phyloP scores from a whole-genome alignment of 1,140 invertebrate species.

The Drosophila ambigua region DNA sequence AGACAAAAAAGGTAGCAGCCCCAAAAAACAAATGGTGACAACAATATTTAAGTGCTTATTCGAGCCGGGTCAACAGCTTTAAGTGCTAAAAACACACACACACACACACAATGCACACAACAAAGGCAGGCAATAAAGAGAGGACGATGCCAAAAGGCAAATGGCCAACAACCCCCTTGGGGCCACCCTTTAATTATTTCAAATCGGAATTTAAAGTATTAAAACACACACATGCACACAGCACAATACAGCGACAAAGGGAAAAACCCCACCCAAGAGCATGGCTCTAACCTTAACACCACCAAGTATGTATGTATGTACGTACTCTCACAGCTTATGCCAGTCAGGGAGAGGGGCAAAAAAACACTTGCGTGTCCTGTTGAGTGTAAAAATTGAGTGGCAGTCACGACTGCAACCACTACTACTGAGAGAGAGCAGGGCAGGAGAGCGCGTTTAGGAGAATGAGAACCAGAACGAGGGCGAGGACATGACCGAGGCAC shows the following conservation, averaged over 20 bases:
- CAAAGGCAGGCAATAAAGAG: constrained; percentile 23
- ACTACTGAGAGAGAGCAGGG: background rate
- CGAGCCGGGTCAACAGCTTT: constrained; percentile 42
- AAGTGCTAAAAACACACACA: constrained; percentile 14
- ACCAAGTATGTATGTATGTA: constrained; percentile 8
- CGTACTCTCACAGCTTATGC: background rate
- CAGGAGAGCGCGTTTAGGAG: constrained; percentile 8
- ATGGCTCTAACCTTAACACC: constrained; percentile 40
- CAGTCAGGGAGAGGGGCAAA: constrained; percentile 5
- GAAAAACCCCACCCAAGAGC: constrained; percentile 43
- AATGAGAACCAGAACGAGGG: constrained; percentile 44
- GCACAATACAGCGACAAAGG: background rate
- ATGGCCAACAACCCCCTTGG: constrained; percentile 29
- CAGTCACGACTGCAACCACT: constrained; percentile 18
- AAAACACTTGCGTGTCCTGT: constrained; percentile 66
- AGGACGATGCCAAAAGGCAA: too few relatives aligned
- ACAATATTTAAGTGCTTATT: constrained; percentile 27
- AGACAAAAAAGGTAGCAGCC: too few relatives aligned
- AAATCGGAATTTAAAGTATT: constrained; percentile 66
- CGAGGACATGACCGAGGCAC: constrained; percentile 54
- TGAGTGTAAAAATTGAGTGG: constrained; percentile 55
- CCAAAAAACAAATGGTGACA: constrained; percentile 31
- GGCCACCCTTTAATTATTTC: constrained; percentile 58
- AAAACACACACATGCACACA: constrained; percentile 8
- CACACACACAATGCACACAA: constrained; percentile 25